These are phyloP conservation scores for Thalassarche chlororhynchos DNA, from an alignment of 2,113 vertebrate genomes.

Conservation along the genomic window DNA sequence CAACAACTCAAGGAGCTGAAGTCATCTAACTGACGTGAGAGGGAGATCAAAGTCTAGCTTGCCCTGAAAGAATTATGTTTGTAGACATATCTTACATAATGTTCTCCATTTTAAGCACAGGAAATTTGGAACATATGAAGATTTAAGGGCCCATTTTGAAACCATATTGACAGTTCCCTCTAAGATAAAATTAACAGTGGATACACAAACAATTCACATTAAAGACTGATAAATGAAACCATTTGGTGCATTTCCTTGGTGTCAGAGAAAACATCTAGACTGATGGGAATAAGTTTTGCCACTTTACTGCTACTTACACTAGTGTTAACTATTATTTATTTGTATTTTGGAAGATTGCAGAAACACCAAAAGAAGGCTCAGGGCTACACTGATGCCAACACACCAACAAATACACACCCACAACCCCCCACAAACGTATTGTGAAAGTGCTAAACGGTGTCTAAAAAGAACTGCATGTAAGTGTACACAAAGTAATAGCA, in stretches of 20 bases:
- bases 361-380: background rate
- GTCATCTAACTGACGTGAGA: background rate
- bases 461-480: background rate
- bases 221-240: background rate
- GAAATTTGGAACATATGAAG: background rate
- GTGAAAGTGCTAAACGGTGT: background rate
- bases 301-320: background rate
- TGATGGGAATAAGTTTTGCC: background rate
- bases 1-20: background rate
- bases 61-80: background rate
- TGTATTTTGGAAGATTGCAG: background rate
- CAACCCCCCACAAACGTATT: background rate
- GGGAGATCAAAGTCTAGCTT: conserved; percentile 24
- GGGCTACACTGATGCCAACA: background rate
- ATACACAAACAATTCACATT: background rate
- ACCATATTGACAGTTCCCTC: background rate
- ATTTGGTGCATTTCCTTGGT: background rate
- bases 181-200: background rate
- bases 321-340: background rate
- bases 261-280: background rate
- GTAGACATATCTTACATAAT: background rate
- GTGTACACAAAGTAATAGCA: background rate
- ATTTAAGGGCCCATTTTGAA: background rate
- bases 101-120: background rate
- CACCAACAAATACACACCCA: background rate